Conservation (phyloP, 2,113 vertebrate species). For the Paracanthobrama guichenoti region DNA sequence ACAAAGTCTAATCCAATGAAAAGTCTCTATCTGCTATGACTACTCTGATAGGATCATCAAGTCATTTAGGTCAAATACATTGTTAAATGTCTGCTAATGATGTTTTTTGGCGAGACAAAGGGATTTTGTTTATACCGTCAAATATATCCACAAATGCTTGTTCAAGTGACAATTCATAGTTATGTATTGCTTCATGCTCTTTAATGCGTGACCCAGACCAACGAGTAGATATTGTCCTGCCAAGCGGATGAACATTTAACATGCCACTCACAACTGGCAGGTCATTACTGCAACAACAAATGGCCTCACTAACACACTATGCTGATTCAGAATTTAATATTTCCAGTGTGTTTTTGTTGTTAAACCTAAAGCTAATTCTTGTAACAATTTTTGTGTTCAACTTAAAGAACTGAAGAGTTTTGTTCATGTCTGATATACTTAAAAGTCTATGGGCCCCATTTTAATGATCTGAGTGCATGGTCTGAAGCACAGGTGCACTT, state of each 20-base stretch:
- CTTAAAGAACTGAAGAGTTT: too few relatives aligned
- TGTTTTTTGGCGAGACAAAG: slow-evolving; percentile 5
- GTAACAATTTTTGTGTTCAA: too few relatives aligned
- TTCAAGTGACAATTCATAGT: slow-evolving; percentile 5
- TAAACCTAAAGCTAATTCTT: background rate
- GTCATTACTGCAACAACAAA: background rate
- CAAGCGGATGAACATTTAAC: slow-evolving; percentile 18
- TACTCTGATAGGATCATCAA: slow-evolving; percentile 17
- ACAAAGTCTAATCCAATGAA: slow-evolving; percentile 53
- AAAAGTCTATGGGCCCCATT: too few relatives aligned
- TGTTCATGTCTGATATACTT: too few relatives aligned
- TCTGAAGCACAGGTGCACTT: too few relatives aligned
- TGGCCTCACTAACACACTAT: background rate
- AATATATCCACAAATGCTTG: background rate
- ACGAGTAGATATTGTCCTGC: background rate
- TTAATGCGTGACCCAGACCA: slow-evolving; percentile 18
- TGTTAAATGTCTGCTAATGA: slow-evolving; percentile 15
- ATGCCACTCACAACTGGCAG: background rate
- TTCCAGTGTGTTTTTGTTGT: background rate
- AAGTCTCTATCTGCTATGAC: background rate
- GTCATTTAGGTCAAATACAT: slow-evolving; percentile 31
- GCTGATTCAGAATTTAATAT: background rate
- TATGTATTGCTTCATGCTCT: background rate
- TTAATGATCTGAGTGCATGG: too few relatives aligned
- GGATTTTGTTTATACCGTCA: slow-evolving; percentile 1